These are phyloP conservation scores for Ammodytes dubius DNA, from an alignment of 2,113 vertebrate genomes.

Conservation along the genomic window DNA sequence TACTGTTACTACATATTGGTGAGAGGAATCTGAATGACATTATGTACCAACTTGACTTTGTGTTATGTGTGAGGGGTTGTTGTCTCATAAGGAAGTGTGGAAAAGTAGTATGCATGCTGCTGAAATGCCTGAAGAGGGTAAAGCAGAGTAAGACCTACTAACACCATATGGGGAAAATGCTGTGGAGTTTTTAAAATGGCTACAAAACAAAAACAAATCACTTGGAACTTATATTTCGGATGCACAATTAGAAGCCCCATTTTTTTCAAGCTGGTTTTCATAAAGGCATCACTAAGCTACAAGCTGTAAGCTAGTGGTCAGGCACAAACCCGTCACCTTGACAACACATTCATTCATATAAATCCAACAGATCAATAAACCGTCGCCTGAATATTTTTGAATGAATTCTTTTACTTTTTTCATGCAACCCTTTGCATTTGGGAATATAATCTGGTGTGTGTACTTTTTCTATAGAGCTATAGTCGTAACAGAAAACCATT, in stretches of 20 bases:
- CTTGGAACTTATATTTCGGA: background rate
- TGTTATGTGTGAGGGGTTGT: background rate
- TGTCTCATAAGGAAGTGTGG: constrained; percentile 11
- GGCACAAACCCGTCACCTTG: constrained; percentile 37
- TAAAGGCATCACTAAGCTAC: constrained; percentile 51
- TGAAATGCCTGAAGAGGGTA: constrained; percentile 9
- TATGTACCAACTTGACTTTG: constrained; percentile 27
- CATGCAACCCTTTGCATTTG: background rate
- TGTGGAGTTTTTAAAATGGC: constrained; percentile 2
- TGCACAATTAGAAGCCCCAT: background rate
- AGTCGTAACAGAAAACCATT: background rate
- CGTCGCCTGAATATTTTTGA: background rate
- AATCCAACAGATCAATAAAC: constrained; percentile 37
- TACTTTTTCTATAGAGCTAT: background rate
- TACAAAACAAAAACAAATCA: constrained; percentile 20
- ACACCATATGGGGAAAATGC: constrained; percentile 28
- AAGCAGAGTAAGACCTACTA: constrained; percentile 9
- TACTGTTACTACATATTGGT: constrained; percentile 37
- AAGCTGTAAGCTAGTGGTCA: constrained; percentile 21
- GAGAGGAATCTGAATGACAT: constrained; percentile 27
- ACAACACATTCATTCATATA: constrained; percentile 46
- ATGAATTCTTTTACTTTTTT: background rate
- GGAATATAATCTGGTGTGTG: background rate
- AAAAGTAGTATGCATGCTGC: constrained; percentile 29
- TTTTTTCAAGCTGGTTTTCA: constrained; percentile 42